Evolutionary conservation across 2,888 invertebrate genomes (phyloP).

Genomic region (Heteromyza rotundicornis): DNA sequence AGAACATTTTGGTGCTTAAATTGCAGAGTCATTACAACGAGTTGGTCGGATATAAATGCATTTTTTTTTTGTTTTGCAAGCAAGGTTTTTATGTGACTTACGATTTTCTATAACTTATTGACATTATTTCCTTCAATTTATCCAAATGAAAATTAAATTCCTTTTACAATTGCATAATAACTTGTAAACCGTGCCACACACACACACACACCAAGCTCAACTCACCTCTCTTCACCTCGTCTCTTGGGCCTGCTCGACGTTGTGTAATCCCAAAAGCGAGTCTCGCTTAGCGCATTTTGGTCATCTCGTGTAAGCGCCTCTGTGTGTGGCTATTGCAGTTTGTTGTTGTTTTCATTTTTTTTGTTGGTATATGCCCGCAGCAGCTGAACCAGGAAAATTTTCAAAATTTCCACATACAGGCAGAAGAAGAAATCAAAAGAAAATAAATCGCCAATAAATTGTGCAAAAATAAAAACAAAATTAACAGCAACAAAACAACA

Average conservation of each 20-base stretch:
- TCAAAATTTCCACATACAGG: constrained; percentile 40
- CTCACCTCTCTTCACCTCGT: too few relatives aligned
- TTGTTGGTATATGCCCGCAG: constrained; percentile 1
- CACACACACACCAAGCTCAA: not conserved
- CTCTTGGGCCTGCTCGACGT: too few relatives aligned
- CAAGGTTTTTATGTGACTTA: too few relatives aligned
- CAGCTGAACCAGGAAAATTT: constrained; percentile 49
- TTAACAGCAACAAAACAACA: not conserved
- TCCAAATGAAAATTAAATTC: too few relatives aligned
- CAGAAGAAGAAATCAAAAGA: not conserved
- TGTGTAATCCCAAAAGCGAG: not conserved
- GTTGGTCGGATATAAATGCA: too few relatives aligned
- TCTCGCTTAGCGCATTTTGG: not conserved
- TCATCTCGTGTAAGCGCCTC: not conserved
- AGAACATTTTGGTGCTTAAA: too few relatives aligned
- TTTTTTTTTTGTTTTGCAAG: too few relatives aligned
- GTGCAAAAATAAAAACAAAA: not conserved
- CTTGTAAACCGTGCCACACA: constrained; percentile 9
- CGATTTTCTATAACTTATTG: too few relatives aligned
- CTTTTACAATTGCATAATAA: not conserved
- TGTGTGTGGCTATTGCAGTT: not conserved
- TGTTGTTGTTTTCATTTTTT: constrained; percentile 9
- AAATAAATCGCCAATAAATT: not conserved
- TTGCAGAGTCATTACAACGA: too few relatives aligned
- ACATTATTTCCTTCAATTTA: too few relatives aligned